Evolutionary conservation across 92 coral and sea anemone genomes (phyloP), one percentile per base, ranked within the genome.

Genomic region (Pocillopora grandis): DNA sequence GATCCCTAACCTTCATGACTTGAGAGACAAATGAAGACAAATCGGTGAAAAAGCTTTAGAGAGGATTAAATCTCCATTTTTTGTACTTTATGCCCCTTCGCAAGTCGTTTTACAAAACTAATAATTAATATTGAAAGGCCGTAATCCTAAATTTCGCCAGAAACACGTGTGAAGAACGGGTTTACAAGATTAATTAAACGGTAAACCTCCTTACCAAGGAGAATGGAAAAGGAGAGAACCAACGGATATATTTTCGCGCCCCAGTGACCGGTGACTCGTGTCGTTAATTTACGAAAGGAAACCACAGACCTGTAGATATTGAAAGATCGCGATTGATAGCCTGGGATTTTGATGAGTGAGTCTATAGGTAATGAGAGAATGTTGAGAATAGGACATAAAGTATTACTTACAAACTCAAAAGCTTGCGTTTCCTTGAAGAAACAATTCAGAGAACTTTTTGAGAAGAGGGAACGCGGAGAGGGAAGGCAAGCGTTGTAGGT

Each of bases 181-280:
- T 64, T 83, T 83, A 83, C 86, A 75, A 52, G 86, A 83, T 83
- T 83, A 83, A 83, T 83, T 75, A 83, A 75, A 73, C 86, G 20
- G 73, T 36, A 48, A 60, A 73, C 49, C 56, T 74, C 80, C 57
- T 73, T 73, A 72, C 49, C 36, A 56, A 73, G 62, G 76, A 16
- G 67, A 71, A 60, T 58, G 16, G 66, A 58, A 57, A 36, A 71
- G 12, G 66, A 35, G 61, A 37, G 37, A 33, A 27, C 37, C 42
- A 14, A 16, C 36, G 68, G 76, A 59, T 78, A 20, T 78, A 36
- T 63, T 19, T 31, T 66, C 59, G 62, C 36, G 62, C 63, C 33
- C 49, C 31, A 37, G 56, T 20, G 81, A 68, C 20, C 16, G 11
- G 58, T 57, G 19, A 55, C 68, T 59, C 11, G 37, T 18, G 23